Evolutionary conservation across 2,113 vertebrate species (phyloP).

Genomic region (Pelvicachromis taeniatus): DNA sequence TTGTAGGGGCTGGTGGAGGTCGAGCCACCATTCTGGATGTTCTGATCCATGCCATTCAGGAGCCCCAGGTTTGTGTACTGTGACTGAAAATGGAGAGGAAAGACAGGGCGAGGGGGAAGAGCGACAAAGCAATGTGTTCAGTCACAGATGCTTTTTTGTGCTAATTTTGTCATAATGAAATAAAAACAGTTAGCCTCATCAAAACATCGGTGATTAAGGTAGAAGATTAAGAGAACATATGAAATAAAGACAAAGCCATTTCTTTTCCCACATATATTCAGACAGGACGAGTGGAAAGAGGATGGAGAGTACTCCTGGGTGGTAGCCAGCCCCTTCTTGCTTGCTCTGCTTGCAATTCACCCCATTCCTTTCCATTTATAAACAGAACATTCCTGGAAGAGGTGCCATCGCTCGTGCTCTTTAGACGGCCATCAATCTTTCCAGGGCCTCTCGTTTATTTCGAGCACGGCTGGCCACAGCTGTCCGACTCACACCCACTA

Average conservation of each 20-base stretch:
- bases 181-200: not conserved
- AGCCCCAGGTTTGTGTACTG: slow-evolving; percentile 98
- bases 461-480: slow-evolving; percentile 80
- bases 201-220: not conserved
- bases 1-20: slow-evolving; percentile 97
- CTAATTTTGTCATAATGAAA: not conserved
- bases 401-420: slow-evolving; percentile 81
- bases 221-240: not conserved
- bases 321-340: slow-evolving; percentile 48
- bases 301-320: slow-evolving; percentile 47
- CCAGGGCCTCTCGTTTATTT: slow-evolving; percentile 78
- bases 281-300: slow-evolving; percentile 36
- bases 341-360: slow-evolving; percentile 45
- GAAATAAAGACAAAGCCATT: not conserved
- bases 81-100: slow-evolving; percentile 70
- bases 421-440: slow-evolving; percentile 88
- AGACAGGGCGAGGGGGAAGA: not conserved
- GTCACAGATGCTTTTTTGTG: not conserved
- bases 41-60: slow-evolving; percentile 98
- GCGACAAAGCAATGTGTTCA: not conserved
- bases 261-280: not conserved
- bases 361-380: slow-evolving; percentile 82
- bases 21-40: slow-evolving; percentile 93
- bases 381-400: slow-evolving; percentile 77
- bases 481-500: slow-evolving; percentile 66